Conservation (phyloP, 2,888 invertebrate genomes). For the Halictus ligatus region DNA sequence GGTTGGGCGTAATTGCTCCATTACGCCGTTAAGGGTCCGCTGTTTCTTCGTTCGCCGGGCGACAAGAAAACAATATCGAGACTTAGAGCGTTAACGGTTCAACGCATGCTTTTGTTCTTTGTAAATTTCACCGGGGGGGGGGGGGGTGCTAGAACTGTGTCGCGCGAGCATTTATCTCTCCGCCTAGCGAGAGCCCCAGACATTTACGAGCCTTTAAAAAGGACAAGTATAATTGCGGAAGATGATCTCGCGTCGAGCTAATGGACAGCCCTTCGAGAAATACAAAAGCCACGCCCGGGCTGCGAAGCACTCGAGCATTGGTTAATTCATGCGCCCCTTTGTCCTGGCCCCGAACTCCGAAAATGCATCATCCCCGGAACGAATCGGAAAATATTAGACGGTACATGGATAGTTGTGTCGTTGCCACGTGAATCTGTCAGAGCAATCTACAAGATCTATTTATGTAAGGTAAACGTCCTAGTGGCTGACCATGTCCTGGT, state of each 20-base stretch:
- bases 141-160: neutral
- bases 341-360: neutral
- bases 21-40: neutral
- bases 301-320: neutral
- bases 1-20: slow-evolving; percentile 6
- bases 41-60: neutral
- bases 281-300: slow-evolving; percentile 21
- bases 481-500: too few species aligned
- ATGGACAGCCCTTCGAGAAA: slow-evolving; percentile 52
- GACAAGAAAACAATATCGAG: slow-evolving; percentile 33
- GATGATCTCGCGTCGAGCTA: slow-evolving; percentile 54
- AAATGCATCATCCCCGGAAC: neutral
- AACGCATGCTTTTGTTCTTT: slow-evolving; percentile 30
- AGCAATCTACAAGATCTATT: too few species aligned
- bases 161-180: neutral
- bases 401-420: too few species aligned
- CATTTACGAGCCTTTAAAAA: slow-evolving; percentile 51
- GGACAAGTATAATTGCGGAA: slow-evolving; percentile 37
- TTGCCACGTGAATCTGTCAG: too few species aligned
- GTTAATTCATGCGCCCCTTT: neutral
- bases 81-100: slow-evolving; percentile 42
- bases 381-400: neutral
- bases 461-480: too few species aligned
- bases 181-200: slow-evolving; percentile 10
- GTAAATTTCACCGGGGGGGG: slow-evolving; percentile 22